A percentile compares a stretch with the other conserved stretches of the same genome.
phyloP scores from a whole-genome alignment of 1,140 invertebrate genomes.

The Orius insidiosus region DNA sequence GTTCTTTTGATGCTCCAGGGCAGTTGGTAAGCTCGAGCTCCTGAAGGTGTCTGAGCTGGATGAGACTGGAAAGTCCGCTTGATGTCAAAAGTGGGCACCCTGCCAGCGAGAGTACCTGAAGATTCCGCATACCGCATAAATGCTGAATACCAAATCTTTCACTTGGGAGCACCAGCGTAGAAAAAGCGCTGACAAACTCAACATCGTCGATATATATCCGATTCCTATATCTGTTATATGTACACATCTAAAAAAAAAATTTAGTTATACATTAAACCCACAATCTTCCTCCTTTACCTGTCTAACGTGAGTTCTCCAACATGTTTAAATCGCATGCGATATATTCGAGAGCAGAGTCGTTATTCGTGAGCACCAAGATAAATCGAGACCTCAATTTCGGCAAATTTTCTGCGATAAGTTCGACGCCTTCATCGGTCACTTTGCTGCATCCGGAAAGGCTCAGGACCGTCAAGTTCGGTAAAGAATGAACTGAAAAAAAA shows the following conservation, averaged over 20 bases:
- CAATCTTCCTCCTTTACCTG: slow-evolving; percentile 38
- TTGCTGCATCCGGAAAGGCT: slow-evolving; percentile 91
- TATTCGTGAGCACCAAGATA: slow-evolving; percentile 90
- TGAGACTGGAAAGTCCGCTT: too few species aligned
- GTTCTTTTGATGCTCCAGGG: slow-evolving; percentile 68
- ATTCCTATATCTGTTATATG: too few species aligned
- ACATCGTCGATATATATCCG: too few species aligned
- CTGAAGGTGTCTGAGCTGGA: too few species aligned
- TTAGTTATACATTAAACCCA: background rate
- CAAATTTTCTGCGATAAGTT: slow-evolving; percentile 86
- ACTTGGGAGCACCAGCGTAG: slow-evolving; percentile 89
- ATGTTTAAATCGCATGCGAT: too few species aligned
- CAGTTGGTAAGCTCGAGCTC: too few species aligned
- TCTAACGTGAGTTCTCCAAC: slow-evolving; percentile 84
- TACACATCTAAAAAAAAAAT: slow-evolving; percentile 55
- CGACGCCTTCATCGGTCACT: slow-evolving; percentile 86
- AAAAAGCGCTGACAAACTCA: too few species aligned
- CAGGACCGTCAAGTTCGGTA: too few species aligned
- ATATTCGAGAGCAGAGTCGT: slow-evolving; percentile 90
- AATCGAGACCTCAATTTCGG: slow-evolving; percentile 73
- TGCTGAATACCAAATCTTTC: slow-evolving; percentile 86
- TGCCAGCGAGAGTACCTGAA: slow-evolving; percentile 81
- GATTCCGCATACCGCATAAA: slow-evolving; percentile 78
- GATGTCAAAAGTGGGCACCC: too few species aligned
- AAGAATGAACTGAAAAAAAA: slow-evolving; percentile 59